These are phyloP conservation scores for Spilogale gracilis DNA, from an alignment of 2,113 vertebrate genomes.

Conservation along the genomic window DNA sequence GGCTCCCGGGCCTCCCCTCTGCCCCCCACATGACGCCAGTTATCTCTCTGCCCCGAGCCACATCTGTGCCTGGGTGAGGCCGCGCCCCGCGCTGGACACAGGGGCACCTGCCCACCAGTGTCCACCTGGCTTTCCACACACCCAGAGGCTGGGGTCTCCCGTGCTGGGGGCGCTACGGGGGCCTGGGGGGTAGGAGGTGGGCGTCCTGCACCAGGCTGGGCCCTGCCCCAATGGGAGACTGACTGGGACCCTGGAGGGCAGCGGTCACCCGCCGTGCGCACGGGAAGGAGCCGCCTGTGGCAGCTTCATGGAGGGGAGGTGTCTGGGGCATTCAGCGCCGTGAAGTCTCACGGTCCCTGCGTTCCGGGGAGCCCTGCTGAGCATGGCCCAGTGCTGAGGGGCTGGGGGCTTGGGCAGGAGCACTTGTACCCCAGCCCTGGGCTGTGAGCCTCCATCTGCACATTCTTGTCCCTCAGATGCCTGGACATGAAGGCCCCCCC, in stretches of 20 bases:
- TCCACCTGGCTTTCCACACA: too few relatives aligned
- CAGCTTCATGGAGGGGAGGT: not conserved
- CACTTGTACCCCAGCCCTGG: fast-evolving
- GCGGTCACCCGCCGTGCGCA: not conserved
- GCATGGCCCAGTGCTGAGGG: not conserved
- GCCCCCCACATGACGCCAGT: fast-evolving
- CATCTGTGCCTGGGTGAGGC: not conserved
- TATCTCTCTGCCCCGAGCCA: not conserved
- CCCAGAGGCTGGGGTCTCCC: not conserved
- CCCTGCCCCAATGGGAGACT: not conserved
- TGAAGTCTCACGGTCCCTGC: not conserved
- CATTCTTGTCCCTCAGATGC: fast-evolving
- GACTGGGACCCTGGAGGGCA: not conserved
- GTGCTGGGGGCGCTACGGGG: too few relatives aligned
- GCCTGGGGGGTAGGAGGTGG: not conserved
- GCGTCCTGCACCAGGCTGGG: fast-evolving
- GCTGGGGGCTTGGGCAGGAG: not conserved
- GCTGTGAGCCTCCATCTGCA: fast-evolving
- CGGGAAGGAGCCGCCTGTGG: not conserved
- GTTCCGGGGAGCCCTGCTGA: not conserved
- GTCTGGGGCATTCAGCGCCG: not conserved
- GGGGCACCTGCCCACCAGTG: too few relatives aligned
- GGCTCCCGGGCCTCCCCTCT: not conserved
- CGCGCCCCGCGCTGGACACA: not conserved
- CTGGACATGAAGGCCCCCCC: not conserved